A percentile compares a stretch with the other conserved stretches of the same genome.
phyloP scores from a whole-genome alignment of 1,140 invertebrate genomes.

The Drosophila burlai region DNA sequence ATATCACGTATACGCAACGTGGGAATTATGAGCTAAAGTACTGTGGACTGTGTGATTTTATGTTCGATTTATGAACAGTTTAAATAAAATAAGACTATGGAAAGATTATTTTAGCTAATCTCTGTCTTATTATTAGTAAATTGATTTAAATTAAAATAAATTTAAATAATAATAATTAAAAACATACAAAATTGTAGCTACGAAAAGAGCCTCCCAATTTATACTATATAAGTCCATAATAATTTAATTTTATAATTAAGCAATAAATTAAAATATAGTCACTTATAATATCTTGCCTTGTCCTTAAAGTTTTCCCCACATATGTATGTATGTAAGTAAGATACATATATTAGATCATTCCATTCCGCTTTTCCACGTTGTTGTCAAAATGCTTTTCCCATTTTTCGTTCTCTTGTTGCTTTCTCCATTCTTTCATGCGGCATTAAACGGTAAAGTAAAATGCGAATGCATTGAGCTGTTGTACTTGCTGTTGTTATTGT shows the following conservation, averaged over 20 bases:
- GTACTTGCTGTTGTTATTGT: conserved; percentile 45
- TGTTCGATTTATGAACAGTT: not conserved
- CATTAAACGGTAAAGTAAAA: conserved; percentile 63
- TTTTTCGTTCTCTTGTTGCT: not conserved
- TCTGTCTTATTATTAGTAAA: no score
- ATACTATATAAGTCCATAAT: not conserved
- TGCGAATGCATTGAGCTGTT: conserved; percentile 64
- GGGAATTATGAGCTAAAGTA: not conserved
- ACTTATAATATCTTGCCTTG: not conserved
- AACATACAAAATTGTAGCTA: no score
- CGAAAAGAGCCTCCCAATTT: not conserved
- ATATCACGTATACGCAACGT: not conserved
- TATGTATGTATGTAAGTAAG: not conserved
- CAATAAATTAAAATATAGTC: not conserved
- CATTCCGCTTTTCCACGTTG: conserved; percentile 14
- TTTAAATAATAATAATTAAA: no score
- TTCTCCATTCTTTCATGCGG: conserved; percentile 51
- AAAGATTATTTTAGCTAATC: no score
- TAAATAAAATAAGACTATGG: not conserved
- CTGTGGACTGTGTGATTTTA: not conserved
- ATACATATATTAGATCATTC: not conserved
- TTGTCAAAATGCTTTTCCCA: conserved; percentile 20
- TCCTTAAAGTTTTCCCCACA: not conserved
- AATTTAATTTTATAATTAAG: not conserved
- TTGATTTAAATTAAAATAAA: no score